phyloP scores from a whole-genome alignment of 1,140 invertebrate species.

The Protaetia brevitarsis region DNA sequence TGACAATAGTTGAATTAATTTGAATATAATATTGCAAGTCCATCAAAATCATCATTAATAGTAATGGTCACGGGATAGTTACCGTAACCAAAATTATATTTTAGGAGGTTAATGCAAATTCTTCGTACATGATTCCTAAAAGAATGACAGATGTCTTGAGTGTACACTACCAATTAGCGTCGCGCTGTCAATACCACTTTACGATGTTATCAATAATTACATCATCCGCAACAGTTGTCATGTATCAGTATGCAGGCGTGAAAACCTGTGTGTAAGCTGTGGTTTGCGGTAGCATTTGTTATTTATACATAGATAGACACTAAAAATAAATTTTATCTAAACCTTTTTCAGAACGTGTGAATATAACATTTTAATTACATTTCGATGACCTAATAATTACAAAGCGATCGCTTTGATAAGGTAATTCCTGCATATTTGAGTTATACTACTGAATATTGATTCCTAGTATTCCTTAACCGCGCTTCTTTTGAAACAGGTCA shows the following conservation, averaged over 20 bases:
- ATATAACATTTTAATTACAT: no score
- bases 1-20: no score
- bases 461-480: no score
- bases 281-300: not conserved
- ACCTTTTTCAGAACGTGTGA: no score
- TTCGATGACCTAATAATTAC: no score
- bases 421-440: no score
- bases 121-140: not conserved
- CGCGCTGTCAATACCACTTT: not conserved
- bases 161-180: not conserved
- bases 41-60: no score
- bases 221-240: not conserved
- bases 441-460: not conserved
- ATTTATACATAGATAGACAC: not conserved
- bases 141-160: not conserved
- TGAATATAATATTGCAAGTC: no score
- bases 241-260: not conserved
- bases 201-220: not conserved
- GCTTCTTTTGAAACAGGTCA: conserved; percentile 11
- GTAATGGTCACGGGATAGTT: no score
- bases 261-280: not conserved
- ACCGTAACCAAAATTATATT: no score
- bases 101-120: no score
- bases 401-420: no score
- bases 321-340: not conserved